A percentile compares a stretch with the other conserved stretches of the same genome.
Conservation (phyloP, 2,113 vertebrate genomes). For the Nettapus auritus region DNA sequence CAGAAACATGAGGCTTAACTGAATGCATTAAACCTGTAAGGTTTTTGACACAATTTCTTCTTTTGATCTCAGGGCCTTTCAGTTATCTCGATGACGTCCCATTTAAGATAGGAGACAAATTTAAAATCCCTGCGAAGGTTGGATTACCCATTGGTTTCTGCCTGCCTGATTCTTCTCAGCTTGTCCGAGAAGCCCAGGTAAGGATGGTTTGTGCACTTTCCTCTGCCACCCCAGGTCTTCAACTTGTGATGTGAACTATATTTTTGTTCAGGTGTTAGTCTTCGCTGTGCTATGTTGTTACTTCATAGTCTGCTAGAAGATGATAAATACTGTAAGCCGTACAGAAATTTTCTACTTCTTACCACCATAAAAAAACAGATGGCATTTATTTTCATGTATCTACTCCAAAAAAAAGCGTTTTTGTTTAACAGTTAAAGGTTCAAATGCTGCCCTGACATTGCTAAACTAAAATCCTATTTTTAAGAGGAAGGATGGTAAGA, state of each 20-base stretch:
- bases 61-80: constrained; percentile 85
- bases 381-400: background rate
- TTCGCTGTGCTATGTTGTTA: fast-evolving
- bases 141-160: constrained; percentile 93
- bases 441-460: background rate
- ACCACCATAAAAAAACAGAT: background rate
- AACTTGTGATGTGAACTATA: fast-evolving
- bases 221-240: background rate
- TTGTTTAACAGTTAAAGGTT: background rate
- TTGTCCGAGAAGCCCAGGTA: constrained; percentile 86
- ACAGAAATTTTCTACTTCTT: background rate
- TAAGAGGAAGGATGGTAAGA: background rate
- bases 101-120: constrained; percentile 97
- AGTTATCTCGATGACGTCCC: constrained; percentile 98
- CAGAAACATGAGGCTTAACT: background rate
- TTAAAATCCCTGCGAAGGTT: constrained; percentile 93
- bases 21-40: fast-evolving
- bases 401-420: background rate
- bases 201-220: constrained; percentile 5
- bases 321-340: background rate
- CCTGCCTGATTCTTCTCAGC: constrained; percentile 82
- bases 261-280: background rate
- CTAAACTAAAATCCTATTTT: background rate
- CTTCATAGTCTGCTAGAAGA: background rate
- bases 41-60: background rate